A percentile compares a stretch with the other conserved stretches of the same genome.
phyloP scores from a whole-genome alignment of 53 echinoderm and acorn worm species.

The Holothuria scabra region DNA sequence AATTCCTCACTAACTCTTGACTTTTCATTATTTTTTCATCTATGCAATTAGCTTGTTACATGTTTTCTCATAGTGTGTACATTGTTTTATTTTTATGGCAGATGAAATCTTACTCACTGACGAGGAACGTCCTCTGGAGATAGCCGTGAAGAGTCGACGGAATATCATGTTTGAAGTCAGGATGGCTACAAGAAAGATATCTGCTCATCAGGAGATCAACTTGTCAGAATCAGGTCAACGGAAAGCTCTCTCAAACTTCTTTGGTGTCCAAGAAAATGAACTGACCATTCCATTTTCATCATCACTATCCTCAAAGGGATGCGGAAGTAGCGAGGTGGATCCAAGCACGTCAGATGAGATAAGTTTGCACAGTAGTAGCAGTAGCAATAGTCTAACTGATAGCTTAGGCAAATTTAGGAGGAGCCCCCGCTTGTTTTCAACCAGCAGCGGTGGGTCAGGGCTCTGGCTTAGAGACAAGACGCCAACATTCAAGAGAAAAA shows the following conservation, averaged over 20 bases:
- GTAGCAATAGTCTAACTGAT: slow-evolving; percentile 65
- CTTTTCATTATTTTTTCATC: no score
- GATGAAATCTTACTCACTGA: slow-evolving; percentile 89
- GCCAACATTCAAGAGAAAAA: slow-evolving; percentile 77
- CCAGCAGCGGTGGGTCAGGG: slow-evolving; percentile 60
- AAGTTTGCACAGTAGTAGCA: slow-evolving; percentile 78
- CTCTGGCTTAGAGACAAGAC: slow-evolving; percentile 80
- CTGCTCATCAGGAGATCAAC: background rate
- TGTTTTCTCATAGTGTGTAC: no score
- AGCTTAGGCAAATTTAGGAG: slow-evolving; percentile 39
- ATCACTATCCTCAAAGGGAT: slow-evolving; percentile 45
- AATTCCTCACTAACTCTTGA: no score
- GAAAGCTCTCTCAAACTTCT: slow-evolving; percentile 85
- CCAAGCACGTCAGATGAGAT: slow-evolving; percentile 56
- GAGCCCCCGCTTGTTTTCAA: slow-evolving; percentile 30
- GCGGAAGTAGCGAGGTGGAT: slow-evolving; percentile 37
- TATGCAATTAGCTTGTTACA: no score
- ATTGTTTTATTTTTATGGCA: slow-evolving; percentile 54
- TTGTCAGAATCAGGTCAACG: slow-evolving; percentile 36
- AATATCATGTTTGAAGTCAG: slow-evolving; percentile 38
- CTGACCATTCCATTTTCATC: slow-evolving; percentile 68
- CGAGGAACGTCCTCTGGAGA: slow-evolving; percentile 87
- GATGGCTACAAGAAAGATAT: slow-evolving; percentile 11
- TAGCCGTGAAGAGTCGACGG: slow-evolving; percentile 76
- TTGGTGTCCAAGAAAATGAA: slow-evolving; percentile 84